Evolutionary conservation across 2,113 vertebrate genomes (phyloP).

Genomic region (Cyprinus carpio): DNA sequence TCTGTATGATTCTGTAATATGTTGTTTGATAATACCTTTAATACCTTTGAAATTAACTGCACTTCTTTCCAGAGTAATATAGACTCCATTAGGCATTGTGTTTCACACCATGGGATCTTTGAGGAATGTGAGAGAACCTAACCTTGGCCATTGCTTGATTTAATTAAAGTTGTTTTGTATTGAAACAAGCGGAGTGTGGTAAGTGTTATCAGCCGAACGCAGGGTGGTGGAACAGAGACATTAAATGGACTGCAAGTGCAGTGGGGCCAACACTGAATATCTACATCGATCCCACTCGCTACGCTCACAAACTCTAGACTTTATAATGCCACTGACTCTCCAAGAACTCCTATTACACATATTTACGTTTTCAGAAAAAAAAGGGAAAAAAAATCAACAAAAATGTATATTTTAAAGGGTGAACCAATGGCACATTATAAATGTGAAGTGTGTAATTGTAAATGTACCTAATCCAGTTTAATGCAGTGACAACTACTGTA

Average conservation of each 20-base stretch:
- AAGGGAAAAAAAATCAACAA: not conserved
- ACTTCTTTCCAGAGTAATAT: not conserved
- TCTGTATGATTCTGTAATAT: not conserved
- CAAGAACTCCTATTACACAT: not conserved
- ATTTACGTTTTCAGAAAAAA: not conserved
- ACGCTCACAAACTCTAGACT: slow-evolving; percentile 2
- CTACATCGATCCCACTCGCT: slow-evolving; percentile 4
- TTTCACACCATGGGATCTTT: slow-evolving; percentile 26
- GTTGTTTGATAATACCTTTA: not conserved
- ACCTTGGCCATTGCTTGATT: slow-evolving; percentile 44
- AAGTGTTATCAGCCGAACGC: slow-evolving; percentile 56
- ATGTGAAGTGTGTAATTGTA: not conserved
- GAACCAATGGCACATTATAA: not conserved
- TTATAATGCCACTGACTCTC: not conserved
- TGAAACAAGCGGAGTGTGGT: slow-evolving; percentile 57
- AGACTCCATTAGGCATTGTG: slow-evolving; percentile 33
- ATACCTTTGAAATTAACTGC: not conserved
- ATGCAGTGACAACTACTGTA: not conserved
- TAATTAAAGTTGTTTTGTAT: slow-evolving; percentile 53
- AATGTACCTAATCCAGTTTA: no score
- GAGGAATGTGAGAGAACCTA: slow-evolving; percentile 42
- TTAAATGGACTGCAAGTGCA: slow-evolving; percentile 48
- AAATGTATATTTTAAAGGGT: not conserved
- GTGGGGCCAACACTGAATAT: slow-evolving; percentile 31
- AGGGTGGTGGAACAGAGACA: slow-evolving; percentile 53